These are phyloP conservation scores for Nothoprocta perdicaria DNA, from an alignment of 2,113 vertebrate genomes.

Conservation along the genomic window DNA sequence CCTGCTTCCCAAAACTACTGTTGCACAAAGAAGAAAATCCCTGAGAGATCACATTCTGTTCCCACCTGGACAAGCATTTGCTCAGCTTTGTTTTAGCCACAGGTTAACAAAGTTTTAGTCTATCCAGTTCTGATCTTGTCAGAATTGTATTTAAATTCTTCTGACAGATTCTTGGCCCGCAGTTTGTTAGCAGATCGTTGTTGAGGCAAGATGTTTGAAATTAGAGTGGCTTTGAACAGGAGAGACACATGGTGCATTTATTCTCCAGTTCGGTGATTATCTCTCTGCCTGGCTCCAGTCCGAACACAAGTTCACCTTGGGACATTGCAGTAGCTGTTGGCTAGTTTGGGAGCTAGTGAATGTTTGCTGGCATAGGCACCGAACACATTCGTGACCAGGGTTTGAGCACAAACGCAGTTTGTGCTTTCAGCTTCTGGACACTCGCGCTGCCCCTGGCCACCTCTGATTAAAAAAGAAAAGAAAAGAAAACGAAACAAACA, in stretches of 20 bases:
- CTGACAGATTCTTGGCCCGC: slow-evolving; percentile 68
- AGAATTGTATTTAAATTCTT: slow-evolving; percentile 60
- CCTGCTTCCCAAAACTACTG: not conserved
- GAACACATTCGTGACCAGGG: accelerated
- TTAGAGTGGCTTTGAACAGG: slow-evolving; percentile 45
- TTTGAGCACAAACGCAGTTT: not conserved
- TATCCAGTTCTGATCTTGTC: slow-evolving; percentile 44
- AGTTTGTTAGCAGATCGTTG: slow-evolving; percentile 55
- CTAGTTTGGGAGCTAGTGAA: not conserved
- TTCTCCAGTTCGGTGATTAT: slow-evolving; percentile 34
- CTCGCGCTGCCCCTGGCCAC: not conserved
- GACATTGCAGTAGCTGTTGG: not conserved
- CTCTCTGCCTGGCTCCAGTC: slow-evolving; percentile 50
- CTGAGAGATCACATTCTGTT: not conserved
- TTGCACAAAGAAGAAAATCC: not conserved
- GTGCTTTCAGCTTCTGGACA: not conserved
- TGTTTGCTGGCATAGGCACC: accelerated
- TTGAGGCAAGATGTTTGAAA: slow-evolving; percentile 62
- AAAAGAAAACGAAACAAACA: not conserved
- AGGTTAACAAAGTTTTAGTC: slow-evolving; percentile 51
- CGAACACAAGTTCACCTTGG: slow-evolving; percentile 51
- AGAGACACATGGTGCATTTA: slow-evolving; percentile 57
- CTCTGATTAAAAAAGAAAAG: no score
- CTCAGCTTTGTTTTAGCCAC: not conserved
- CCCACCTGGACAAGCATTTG: accelerated